These are phyloP conservation scores for Melieria omissa DNA, from an alignment of 2,888 invertebrate genomes.

Conservation along the genomic window DNA sequence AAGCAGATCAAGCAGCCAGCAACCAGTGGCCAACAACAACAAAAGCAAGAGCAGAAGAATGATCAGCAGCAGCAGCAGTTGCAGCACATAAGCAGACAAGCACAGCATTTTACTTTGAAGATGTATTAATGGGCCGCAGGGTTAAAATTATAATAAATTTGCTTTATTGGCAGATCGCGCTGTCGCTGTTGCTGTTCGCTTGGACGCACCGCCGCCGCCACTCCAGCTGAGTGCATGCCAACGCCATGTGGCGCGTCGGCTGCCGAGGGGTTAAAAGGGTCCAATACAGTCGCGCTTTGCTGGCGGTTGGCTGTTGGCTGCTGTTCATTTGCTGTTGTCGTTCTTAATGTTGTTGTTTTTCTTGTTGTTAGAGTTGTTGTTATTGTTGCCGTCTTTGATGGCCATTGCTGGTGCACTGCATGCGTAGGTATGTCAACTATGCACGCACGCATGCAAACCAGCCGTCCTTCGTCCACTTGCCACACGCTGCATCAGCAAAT, in stretches of 20 bases:
- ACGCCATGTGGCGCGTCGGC: not conserved
- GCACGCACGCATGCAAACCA: slow-evolving; percentile 48
- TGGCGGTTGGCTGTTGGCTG: slow-evolving; percentile 40
- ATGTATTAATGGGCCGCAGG: slow-evolving; percentile 44
- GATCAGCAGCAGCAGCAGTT: slow-evolving; percentile 27
- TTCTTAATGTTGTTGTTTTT: slow-evolving; percentile 21
- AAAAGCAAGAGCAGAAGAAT: slow-evolving; percentile 30
- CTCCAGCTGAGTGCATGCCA: slow-evolving; percentile 13
- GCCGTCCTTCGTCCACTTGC: not conserved
- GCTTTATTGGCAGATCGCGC: slow-evolving; percentile 56
- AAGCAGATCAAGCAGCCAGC: slow-evolving; percentile 29
- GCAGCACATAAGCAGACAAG: slow-evolving; percentile 32
- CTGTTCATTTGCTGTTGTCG: slow-evolving; percentile 26
- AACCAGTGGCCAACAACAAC: slow-evolving; percentile 16
- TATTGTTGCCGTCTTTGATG: slow-evolving; percentile 20
- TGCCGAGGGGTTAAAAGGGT: not conserved
- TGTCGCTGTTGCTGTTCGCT: not conserved
- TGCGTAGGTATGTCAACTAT: slow-evolving; percentile 64
- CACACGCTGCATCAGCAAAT: not conserved
- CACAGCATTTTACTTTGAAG: slow-evolving; percentile 26
- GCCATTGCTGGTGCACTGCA: slow-evolving; percentile 4
- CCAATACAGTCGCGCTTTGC: not conserved
- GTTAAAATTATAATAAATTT: slow-evolving; percentile 59
- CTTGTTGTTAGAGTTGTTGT: slow-evolving; percentile 7
- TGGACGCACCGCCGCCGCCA: not conserved